Conservation (phyloP, 64 coral and sea anemone species). For the Montipora sp. region DNA sequence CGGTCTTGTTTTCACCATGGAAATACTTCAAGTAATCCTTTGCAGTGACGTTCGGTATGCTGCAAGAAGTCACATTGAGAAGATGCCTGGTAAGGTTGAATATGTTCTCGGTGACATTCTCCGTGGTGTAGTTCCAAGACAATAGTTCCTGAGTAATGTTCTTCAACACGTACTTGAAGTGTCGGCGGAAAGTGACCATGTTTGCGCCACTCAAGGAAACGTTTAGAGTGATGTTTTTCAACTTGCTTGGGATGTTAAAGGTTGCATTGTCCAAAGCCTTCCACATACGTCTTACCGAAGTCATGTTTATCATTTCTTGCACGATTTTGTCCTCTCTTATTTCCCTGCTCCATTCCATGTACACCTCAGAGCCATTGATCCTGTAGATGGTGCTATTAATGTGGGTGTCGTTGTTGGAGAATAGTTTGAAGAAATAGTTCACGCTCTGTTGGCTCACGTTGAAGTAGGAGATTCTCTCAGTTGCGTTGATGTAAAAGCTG, state of each 20-base stretch:
- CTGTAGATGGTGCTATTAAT: constrained; percentile 70
- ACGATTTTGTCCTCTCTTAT: constrained; percentile 45
- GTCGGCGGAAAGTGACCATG: constrained; percentile 46
- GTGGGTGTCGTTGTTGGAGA: constrained; percentile 64
- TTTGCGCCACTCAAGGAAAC: constrained; percentile 61
- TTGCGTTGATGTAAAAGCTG: constrained; percentile 64
- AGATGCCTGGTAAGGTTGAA: constrained; percentile 58
- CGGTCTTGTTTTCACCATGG: constrained; percentile 7
- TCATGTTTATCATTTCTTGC: constrained; percentile 36
- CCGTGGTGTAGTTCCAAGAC: constrained; percentile 59
- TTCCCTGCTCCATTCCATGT: constrained; percentile 64
- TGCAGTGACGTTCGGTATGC: constrained; percentile 54
- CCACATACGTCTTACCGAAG: constrained; percentile 56
- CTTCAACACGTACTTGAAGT: constrained; percentile 61
- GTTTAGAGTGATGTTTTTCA: constrained; percentile 79
- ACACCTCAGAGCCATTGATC: constrained; percentile 67
- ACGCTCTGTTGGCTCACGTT: constrained; percentile 64
- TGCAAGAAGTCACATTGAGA: constrained; percentile 65
- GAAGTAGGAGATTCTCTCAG: constrained; percentile 51
- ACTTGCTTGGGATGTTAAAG: constrained; percentile 72
- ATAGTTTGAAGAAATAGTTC: constrained; percentile 51
- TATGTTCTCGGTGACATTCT: constrained; percentile 65
- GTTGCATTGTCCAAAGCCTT: constrained; percentile 53
- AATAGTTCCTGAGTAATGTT: constrained; percentile 70
- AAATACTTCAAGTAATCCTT: constrained; percentile 51